Evolutionary conservation across 1,140 invertebrate genomes (phyloP), one percentile per base, ranked within the genome.

Genomic region (Neodiprion fabricii): DNA sequence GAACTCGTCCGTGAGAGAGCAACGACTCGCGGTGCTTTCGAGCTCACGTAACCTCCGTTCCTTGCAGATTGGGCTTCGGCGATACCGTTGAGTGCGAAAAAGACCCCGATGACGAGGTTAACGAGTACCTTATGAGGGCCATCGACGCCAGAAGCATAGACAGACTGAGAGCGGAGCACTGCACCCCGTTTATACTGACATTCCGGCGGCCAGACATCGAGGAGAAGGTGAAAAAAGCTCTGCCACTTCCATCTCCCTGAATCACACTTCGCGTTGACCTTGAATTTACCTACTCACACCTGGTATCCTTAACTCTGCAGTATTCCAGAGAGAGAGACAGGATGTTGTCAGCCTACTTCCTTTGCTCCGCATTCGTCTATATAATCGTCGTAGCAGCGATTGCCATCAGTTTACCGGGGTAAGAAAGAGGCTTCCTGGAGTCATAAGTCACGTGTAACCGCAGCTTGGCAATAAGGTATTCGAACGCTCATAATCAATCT

Each of bases 101-200:
- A 84, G 92, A 96, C 83, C 94, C 95, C 0, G 95, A 97, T 77
- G 96, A 97, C 76, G 96, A 98, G 88, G 96, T 98, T 1, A 97
- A 98, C 84, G 97, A 98, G 77, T 98, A 98, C 86, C 89, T 98
- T 50, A 95, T 96, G 90, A 92, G 95, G 70, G 97, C 97, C 1
- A 98, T 98, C 75, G 96, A 98, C 87, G 96, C 96, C 0, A 91
- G 96, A n/a, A 97, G 95, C 82, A 96, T 97, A 70, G 96, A 98
- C 86, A 91, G 94, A 71, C 90, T 97, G 10, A 91, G 96, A 50
- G 91, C 93, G 0, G 95, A 97, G 78, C 96, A 98, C 85, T 97
- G 96, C 80, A 92, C 92, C 14, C 91, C 92, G 0, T 91, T 97
- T 83, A 91, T 96, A 14, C 90, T 98, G 9, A 95, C 93, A 74